Base-by-base conservation (phyloP, 23 tunicate species). In the Ciona savignyi region DNA sequence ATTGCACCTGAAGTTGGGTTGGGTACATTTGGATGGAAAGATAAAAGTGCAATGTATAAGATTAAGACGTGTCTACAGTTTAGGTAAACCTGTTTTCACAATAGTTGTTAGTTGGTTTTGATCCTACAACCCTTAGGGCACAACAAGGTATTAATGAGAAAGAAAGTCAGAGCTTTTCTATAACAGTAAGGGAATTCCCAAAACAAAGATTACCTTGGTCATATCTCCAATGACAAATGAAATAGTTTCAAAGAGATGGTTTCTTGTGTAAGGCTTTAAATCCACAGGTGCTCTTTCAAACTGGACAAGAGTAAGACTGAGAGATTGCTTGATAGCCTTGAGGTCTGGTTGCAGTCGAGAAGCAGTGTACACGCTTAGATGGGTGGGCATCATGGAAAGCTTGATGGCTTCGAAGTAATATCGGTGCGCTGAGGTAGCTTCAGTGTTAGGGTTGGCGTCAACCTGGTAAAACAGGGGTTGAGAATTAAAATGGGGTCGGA, bases 201-300 rank as follows among this genome's bases (percentile, higher is more conserved):
- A n/a, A n/a, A n/a, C n/a, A n/a, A n/a, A 65, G 9, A 79, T 15
- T 31, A 91, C 97, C 79, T 84, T 91, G 32, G 84, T 70, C 3
- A 88, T 72, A 23, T 91, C 97, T 28, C 75, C 86, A 73, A 81
- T 27, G 19, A 91, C 76, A 63, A 91, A 91, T 3, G 76, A 67
- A 31, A 82, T 28, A 0, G 91, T 79, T 68, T 91, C 97, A 35
- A 91, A 91, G 70, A 91, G 66, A 80, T 91, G 97, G 2, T 68
- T 70, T 72, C 78, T 80, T 23, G 67, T 65, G 83, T 91, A 91
- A 25, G 90, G 71, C 63, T 91, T 81, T 32, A 91, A 62, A 22
- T 71, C 48, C 19, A 91, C 86, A 30, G 97, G 97, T 19, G 97
- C 97, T 60, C 91, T 42, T 62, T 91, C 88, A 72, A 91, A 91